These are phyloP conservation scores for Gisinianus flammeolus DNA, from an alignment of 2,888 invertebrate species.

Conservation along the genomic window DNA sequence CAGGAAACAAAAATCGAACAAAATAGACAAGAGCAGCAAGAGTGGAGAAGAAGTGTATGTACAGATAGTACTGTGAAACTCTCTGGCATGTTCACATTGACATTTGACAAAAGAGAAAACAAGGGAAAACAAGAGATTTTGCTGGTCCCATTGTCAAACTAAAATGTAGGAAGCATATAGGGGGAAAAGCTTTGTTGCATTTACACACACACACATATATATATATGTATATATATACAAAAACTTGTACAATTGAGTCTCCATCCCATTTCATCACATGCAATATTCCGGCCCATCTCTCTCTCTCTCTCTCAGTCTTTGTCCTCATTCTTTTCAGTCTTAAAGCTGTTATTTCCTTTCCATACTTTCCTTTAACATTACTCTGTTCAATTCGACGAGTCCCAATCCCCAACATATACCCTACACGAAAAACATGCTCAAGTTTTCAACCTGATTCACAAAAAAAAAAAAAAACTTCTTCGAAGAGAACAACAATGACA, in stretches of 20 bases:
- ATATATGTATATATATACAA: background rate
- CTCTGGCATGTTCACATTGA: background rate
- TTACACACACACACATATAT: background rate
- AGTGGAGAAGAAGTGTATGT: background rate
- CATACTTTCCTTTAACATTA: constrained; percentile 15
- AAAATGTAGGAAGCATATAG: no score
- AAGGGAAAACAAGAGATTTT: background rate
- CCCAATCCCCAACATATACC: no score
- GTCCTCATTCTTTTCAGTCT: background rate
- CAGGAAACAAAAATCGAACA: no score
- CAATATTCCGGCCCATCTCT: constrained; percentile 3
- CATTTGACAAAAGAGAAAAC: background rate
- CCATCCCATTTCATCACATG: background rate
- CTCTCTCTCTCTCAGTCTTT: constrained; percentile 3
- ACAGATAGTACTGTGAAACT: background rate
- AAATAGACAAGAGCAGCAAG: background rate
- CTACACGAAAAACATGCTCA: background rate
- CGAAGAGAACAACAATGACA: no score
- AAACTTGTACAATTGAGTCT: background rate
- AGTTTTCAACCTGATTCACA: no score
- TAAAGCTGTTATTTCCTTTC: constrained; percentile 24
- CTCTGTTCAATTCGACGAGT: constrained; percentile 13
- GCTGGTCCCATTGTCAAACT: background rate
- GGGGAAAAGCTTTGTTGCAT: background rate
- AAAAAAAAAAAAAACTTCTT: no score